Evolutionary conservation across 2,113 vertebrate species (phyloP).

Genomic region (Dasyornis broadbenti): DNA sequence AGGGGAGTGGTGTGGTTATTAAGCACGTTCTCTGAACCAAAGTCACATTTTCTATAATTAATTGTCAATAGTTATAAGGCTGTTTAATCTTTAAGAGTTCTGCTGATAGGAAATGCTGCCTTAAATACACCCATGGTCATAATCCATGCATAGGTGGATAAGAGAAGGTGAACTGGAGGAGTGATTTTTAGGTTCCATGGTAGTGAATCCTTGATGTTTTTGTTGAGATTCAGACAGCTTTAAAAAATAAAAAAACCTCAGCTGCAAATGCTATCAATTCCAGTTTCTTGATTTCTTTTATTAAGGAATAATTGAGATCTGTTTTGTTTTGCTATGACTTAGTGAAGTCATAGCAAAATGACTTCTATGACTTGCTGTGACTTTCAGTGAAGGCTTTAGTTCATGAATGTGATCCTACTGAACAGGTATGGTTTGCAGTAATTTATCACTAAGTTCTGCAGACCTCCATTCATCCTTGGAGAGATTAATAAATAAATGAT

Average conservation of each 20-base stretch:
- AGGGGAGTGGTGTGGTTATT: not conserved
- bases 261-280: not conserved
- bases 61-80: not conserved
- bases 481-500: not conserved
- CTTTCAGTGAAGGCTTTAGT: not conserved
- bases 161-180: not conserved
- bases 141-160: not conserved
- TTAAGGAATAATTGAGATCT: not conserved
- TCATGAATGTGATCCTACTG: not conserved
- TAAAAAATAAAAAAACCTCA: not conserved
- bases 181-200: not conserved
- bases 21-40: not conserved
- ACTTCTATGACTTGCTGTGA: too few relatives aligned
- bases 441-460: not conserved
- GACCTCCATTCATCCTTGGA: not conserved
- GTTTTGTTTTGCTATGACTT: not conserved
- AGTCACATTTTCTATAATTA: not conserved
- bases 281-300: not conserved
- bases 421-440: not conserved
- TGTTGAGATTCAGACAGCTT: not conserved
- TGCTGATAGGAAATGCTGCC: not conserved
- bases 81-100: not conserved
- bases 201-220: not conserved
- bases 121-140: not conserved
- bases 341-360: too few relatives aligned